Base-by-base conservation (phyloP, 2,888 invertebrate species). In the Coleophora flavipennella region DNA sequence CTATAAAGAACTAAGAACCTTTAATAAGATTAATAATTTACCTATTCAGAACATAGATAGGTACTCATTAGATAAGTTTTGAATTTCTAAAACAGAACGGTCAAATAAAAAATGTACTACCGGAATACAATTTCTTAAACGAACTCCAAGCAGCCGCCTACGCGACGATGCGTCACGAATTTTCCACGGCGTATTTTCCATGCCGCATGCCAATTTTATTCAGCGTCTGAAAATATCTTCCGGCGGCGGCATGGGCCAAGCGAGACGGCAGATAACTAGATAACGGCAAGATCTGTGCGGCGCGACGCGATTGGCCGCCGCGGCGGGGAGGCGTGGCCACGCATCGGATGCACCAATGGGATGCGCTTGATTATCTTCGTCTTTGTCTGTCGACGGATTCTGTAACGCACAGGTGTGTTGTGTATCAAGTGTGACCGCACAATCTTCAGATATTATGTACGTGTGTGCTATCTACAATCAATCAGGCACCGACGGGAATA, bases 311-410 rank as follows among this genome's bases (percentile, higher is more conserved):
- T 83, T 83, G 83, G 83, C 44, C 62, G 67, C 51, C 59, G 65
- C 52, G 51, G 56, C 49, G 52, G 55, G 61, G 59, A 72, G 84
- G 85, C 84, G 84, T 74, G 75, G 76, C 75, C 60, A 60, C 70
- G 62, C 68, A 60, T 61, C 76, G 85, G 88, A 87, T 87, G 84
- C 86, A 84, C 85, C 87, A 85, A 87, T 87, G 78, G 80, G 84
- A 84, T 84, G 78, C 60, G 64, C 79, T 71, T 65, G 70, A 73
- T 84, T 83, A 80, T 84, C 83, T 81, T 70, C 79, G 76, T 81
- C 80, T 81, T 84, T 83, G 86, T 86, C 87, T 87, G 86, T 80
- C 85, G 69, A 53, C 54, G 62, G 79, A 76, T 60, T 75, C 76
- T 76, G 76, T 62, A 61, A 57, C 49, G 62, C 52, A 52, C 68